Evolutionary conservation across 2,888 invertebrate genomes (phyloP).

Genomic region (Nasonia oneida): DNA sequence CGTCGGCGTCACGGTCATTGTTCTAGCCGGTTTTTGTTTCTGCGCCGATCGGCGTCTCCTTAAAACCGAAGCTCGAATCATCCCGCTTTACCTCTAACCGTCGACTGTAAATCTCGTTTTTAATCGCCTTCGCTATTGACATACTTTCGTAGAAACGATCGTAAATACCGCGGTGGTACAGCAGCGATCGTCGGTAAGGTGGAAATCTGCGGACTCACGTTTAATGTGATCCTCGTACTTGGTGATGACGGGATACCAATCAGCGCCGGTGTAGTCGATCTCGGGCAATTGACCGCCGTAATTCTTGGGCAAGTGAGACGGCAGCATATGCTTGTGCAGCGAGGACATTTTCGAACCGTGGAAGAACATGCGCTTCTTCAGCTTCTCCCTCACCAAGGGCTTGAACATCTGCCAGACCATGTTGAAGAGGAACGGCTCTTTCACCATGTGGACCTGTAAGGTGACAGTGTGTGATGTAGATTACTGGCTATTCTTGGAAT

Average conservation of each 20-base stretch:
- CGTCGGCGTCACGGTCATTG: background rate
- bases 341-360: conserved; percentile 90
- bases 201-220: conserved; percentile 70
- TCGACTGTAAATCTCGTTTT: background rate
- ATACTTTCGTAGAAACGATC: background rate
- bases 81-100: background rate
- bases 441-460: conserved; percentile 87
- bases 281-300: conserved; percentile 88
- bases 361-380: conserved; percentile 90
- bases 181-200: too few relatives aligned
- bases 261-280: conserved; percentile 88
- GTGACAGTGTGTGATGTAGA: background rate
- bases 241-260: conserved; percentile 88
- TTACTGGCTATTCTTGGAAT: too few relatives aligned
- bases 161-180: too few relatives aligned
- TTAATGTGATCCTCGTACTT: conserved; percentile 84
- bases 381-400: conserved; percentile 89
- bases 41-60: background rate
- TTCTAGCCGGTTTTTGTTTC: background rate
- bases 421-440: conserved; percentile 91
- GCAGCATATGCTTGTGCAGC: conserved; percentile 86
- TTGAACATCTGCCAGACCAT: conserved; percentile 92
- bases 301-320: conserved; percentile 86
- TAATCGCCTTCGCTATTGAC: background rate
- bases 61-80: background rate